Evolutionary conservation across 2,797 vertebrate genomes (phyloP).

Genomic region (Ibycter americanus): DNA sequence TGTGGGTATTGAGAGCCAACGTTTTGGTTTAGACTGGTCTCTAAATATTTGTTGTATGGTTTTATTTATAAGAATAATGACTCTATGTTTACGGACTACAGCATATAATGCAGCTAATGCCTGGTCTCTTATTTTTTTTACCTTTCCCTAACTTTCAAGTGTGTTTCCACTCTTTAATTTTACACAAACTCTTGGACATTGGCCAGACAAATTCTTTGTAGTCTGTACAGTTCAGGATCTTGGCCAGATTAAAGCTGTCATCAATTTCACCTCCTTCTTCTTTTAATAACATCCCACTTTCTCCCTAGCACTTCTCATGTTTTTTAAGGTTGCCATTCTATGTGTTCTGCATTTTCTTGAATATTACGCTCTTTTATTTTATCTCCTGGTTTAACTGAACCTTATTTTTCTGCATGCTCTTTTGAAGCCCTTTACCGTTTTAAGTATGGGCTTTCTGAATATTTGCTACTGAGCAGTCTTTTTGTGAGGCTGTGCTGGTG

Average conservation of each 20-base stretch:
- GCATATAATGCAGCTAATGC: background rate
- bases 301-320: background rate
- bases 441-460: background rate
- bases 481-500: background rate
- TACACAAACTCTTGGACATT: conserved; percentile 18
- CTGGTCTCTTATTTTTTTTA: background rate
- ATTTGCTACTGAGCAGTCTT: background rate
- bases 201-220: conserved; percentile 34
- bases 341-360: background rate
- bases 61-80: conserved; percentile 52
- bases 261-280: conserved; percentile 5
- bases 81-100: background rate
- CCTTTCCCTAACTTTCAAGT: conserved; percentile 11
- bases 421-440: background rate
- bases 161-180: conserved; percentile 43
- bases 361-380: background rate
- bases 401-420: background rate
- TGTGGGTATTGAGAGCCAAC: conserved; percentile 20
- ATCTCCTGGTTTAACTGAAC: background rate
- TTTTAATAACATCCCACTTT: conserved; percentile 27
- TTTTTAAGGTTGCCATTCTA: background rate
- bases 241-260: conserved; percentile 41
- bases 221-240: conserved; percentile 3
- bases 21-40: conserved; percentile 1
- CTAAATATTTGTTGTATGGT: conserved; percentile 46